Percentiles rank a stretch among this genome's conserved stretches.
Conservation (phyloP, 2,888 invertebrate species). For the Orthosia gothica region DNA sequence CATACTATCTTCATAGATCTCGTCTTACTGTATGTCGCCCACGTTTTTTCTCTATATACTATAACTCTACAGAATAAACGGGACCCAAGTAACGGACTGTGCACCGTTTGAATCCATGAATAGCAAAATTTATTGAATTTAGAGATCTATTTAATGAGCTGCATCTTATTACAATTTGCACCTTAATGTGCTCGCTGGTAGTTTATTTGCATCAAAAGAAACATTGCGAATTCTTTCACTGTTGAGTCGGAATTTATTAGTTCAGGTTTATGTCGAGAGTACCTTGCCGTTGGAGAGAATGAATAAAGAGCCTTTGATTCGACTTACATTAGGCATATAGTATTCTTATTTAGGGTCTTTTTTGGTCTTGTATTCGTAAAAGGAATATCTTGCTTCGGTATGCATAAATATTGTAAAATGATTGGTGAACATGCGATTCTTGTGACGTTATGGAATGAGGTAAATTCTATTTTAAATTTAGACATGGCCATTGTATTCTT, state of each 20-base stretch:
- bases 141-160: conserved; percentile 57
- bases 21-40: conserved; percentile 30
- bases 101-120: conserved; percentile 63
- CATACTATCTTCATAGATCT: conserved; percentile 32
- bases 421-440: neutral
- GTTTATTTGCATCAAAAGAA: conserved; percentile 52
- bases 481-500: too few species aligned
- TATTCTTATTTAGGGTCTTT: neutral
- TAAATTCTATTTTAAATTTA: neutral
- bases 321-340: conserved; percentile 1
- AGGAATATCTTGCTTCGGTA: conserved; percentile 4
- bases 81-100: conserved; percentile 46
- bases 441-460: neutral
- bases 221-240: conserved; percentile 45
- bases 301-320: conserved; percentile 21
- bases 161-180: conserved; percentile 49
- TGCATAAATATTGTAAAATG: neutral
- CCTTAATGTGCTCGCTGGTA: conserved; percentile 33
- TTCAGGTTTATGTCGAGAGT: conserved; percentile 3
- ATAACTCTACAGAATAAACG: conserved; percentile 32
- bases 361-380: conserved; percentile 13
- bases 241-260: conserved; percentile 29
- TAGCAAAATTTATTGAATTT: conserved; percentile 62
- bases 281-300: conserved; percentile 7
- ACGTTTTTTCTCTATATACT: conserved; percentile 30